Conservation (phyloP, 2,113 vertebrate genomes). For the Mohoua ochrocephala region DNA sequence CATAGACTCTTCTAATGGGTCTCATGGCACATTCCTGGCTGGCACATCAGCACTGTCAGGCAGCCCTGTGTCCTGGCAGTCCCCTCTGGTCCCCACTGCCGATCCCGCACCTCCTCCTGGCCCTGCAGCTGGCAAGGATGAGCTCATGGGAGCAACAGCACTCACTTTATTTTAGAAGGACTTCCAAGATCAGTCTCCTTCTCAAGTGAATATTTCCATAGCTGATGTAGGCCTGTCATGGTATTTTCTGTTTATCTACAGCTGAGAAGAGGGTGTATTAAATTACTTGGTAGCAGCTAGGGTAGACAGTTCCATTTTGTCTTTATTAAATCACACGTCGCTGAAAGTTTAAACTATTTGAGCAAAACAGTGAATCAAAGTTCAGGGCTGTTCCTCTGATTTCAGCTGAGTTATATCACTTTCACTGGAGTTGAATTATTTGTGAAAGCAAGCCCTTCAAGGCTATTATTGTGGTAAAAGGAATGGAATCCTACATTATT, state of each 20-base stretch:
- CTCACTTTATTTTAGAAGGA: not conserved
- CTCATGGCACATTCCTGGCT: not conserved
- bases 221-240: not conserved
- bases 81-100: not conserved
- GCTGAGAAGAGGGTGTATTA: not conserved
- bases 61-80: not conserved
- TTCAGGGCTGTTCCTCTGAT: not conserved
- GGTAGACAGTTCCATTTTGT: not conserved
- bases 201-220: not conserved
- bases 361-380: conserved; percentile 10
- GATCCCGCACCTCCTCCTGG: not conserved
- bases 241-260: not conserved
- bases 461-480: conserved; percentile 5
- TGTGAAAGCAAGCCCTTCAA: conserved; percentile 29
- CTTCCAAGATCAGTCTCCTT: not conserved
- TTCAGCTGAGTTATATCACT: conserved; percentile 43
- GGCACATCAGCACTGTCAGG: rapidly evolving
- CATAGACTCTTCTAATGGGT: not conserved
- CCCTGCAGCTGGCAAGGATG: not conserved
- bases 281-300: conserved; percentile 27
- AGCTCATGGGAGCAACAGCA: not conserved
- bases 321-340: not conserved
- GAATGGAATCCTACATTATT: conserved; percentile 13
- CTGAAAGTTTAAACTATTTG: not conserved
- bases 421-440: conserved; percentile 4